Base-by-base conservation (phyloP, 64 coral and sea anemone species). In the Dendrophyllia cribrosa region DNA sequence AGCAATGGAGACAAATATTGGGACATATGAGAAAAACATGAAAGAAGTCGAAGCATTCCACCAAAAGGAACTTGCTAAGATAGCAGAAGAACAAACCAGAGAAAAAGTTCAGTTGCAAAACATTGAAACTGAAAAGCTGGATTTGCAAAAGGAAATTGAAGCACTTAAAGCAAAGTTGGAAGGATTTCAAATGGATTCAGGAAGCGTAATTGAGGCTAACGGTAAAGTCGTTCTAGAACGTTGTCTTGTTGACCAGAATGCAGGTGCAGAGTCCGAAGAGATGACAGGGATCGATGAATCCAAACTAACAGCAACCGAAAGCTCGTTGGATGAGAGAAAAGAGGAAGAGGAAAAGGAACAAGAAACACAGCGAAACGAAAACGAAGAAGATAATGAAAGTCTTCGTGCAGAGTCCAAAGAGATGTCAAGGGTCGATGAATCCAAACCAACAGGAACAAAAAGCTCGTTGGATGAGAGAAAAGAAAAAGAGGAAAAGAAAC, bases 1-100 rank as follows among this genome's bases (percentile, higher is more conserved):
- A 13, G 50, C 13, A 58, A 72, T 64, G 62, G 68, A 71, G 51
- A 68, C 46, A 12, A 67, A 84, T 68, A 14, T 84, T 22, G 11
- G 53, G 74, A 72, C 16, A 43, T 93, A 48, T 8, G 61, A 69
- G 80, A 84, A 68, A 63, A 24, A 89, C 47, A 43, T 72, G 82
- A 64, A 85, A 9, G 92, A 89, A 76, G 9, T 61, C n/a, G 59
- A 94, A 89, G 50, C 16, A 75, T 43, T 94, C 4, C 70, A 84
- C 62, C 77, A 74, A 45, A 88, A 83, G 17, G 60, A 84, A 67
- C 59, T 68, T 45, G 15, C 17, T 5, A 0, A 21, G 43, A 66
- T 66, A 51, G n/a, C 3, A 22, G 45, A 84, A 7, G 58, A 82
- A 46, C 34, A 64, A 45, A 13, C 59, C 0, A 60, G 26, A 34